These are phyloP conservation scores for Dermochelys coriacea DNA, from an alignment of 2,797 vertebrate species.

Conservation along the genomic window DNA sequence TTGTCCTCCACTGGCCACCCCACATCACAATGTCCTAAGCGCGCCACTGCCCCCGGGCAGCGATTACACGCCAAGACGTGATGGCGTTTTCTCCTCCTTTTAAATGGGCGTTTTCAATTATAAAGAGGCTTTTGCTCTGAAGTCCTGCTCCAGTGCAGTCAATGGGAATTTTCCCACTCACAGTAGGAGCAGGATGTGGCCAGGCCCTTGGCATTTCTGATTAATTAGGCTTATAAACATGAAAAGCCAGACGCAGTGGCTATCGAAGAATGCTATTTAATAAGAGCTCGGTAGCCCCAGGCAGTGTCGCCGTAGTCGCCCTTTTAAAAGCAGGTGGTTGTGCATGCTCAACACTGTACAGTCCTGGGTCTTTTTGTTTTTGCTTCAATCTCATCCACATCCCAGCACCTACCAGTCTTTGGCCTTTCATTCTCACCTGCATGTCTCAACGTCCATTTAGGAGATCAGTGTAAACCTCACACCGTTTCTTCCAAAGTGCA, in stretches of 20 bases:
- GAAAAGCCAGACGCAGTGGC: background rate
- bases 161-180: background rate
- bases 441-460: slow-evolving; percentile 37
- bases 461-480: slow-evolving; percentile 60
- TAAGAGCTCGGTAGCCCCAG: background rate
- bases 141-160: background rate
- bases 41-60: background rate
- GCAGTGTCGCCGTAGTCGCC: accelerated
- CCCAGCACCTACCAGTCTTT: background rate
- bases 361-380: background rate
- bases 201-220: background rate
- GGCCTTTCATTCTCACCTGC: background rate
- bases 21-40: background rate
- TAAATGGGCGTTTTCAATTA: background rate
- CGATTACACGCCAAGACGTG: background rate
- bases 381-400: background rate
- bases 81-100: background rate
- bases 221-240: background rate
- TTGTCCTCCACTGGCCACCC: background rate
- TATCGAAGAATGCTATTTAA: background rate
- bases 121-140: background rate
- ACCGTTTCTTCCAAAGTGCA: slow-evolving; percentile 59
- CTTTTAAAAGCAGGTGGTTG: background rate
- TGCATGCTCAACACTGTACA: accelerated
- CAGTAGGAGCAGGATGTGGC: background rate